These are phyloP conservation scores for Eubucco bourcierii DNA, from an alignment of 2,113 vertebrate genomes.

Conservation along the genomic window DNA sequence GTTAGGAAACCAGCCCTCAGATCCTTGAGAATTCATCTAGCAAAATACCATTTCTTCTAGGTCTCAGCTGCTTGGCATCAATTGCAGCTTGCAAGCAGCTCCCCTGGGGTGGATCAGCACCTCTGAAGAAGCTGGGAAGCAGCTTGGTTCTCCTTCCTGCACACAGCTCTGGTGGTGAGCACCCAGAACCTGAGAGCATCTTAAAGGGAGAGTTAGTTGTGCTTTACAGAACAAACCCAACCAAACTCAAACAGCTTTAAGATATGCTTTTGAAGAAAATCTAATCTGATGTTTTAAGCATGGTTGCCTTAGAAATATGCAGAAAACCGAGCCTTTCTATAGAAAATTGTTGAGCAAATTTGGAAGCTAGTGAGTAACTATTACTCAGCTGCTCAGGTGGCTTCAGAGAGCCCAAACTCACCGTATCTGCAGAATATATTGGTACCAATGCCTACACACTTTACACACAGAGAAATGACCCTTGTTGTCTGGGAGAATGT, in stretches of 20 bases:
- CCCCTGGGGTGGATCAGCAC: not conserved
- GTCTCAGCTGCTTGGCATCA: not conserved
- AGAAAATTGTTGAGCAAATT: not conserved
- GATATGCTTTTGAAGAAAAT: not conserved
- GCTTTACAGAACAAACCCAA: not conserved
- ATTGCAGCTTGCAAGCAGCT: not conserved
- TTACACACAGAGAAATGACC: conserved; percentile 9
- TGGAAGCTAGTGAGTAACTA: not conserved
- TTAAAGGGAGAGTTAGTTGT: not conserved
- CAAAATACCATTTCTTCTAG: not conserved
- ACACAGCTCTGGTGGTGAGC: not conserved
- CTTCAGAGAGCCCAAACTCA: not conserved
- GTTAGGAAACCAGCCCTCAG: not conserved
- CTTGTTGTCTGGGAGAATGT: not conserved
- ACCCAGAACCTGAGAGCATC: not conserved
- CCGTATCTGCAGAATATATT: not conserved
- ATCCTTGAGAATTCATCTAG: not conserved
- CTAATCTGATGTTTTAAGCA: not conserved
- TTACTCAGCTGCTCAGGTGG: not conserved
- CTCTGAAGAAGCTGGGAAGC: not conserved
- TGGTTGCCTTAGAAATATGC: not conserved
- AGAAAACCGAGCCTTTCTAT: not conserved
- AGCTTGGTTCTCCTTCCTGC: not conserved
- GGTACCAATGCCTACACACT: not conserved
- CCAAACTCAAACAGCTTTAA: not conserved